Percentiles rank a stretch among this genome's conserved stretches.
phyloP scores from a whole-genome alignment of 1,140 invertebrate genomes.

The Adoxophyes honmai region DNA sequence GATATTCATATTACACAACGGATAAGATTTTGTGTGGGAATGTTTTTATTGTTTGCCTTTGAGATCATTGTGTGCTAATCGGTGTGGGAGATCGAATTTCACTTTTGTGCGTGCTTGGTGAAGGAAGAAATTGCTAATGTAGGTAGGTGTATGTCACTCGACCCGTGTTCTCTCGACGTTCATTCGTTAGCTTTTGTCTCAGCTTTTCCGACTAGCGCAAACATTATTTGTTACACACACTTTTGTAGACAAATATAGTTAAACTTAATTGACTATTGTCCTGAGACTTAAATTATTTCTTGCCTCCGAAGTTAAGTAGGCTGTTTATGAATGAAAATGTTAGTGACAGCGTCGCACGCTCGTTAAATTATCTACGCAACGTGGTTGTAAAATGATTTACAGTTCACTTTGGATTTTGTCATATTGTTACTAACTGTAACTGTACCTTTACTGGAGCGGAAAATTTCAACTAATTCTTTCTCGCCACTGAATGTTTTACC shows the following conservation, averaged over 20 bases:
- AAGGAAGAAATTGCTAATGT: constrained; percentile 5
- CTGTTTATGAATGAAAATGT: constrained; percentile 6
- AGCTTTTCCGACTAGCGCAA: too few species aligned
- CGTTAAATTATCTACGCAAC: constrained; percentile 11
- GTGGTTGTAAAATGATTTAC: constrained; percentile 7
- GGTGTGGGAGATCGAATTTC: constrained; percentile 53
- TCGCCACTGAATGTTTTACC: not conserved
- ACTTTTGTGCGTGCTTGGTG: constrained; percentile 39
- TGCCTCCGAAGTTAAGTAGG: not conserved
- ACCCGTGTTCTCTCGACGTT: not conserved
- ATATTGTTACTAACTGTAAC: constrained; percentile 7
- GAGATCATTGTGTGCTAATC: constrained; percentile 42
- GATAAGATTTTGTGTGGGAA: constrained; percentile 43
- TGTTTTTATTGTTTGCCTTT: constrained; percentile 36
- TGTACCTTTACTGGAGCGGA: not conserved
- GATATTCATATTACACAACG: constrained; percentile 33
- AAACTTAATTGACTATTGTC: constrained; percentile 3
- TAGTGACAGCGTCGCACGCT: not conserved
- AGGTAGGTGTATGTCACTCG: not conserved
- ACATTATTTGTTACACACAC: too few species aligned
- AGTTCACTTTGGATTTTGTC: constrained; percentile 11
- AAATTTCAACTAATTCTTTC: not conserved
- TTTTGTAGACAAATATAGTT: not conserved
- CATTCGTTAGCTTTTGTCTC: too few species aligned
- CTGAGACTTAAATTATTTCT: constrained; percentile 5